Evolutionary conservation across 1,140 invertebrate species (phyloP).

Genomic region (Bombus turneri): DNA sequence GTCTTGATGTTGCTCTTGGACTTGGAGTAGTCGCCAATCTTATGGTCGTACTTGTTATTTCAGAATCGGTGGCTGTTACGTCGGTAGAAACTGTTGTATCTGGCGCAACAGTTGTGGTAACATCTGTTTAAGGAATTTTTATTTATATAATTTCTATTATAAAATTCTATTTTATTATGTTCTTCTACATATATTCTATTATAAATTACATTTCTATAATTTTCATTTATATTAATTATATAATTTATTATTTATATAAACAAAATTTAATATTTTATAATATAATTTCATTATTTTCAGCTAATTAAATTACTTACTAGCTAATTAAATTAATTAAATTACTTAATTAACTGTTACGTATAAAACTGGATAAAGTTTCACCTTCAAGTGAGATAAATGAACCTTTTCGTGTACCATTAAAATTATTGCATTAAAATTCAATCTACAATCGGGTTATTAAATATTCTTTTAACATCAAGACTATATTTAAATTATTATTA

Average conservation of each 20-base stretch:
- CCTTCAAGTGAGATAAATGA: background rate
- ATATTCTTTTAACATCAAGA: background rate
- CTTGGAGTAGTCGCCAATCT: background rate
- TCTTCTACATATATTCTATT: too few relatives aligned
- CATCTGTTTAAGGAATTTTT: background rate
- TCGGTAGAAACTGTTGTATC: constrained; percentile 20
- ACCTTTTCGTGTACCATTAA: background rate
- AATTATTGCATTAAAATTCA: background rate
- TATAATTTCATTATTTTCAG: too few relatives aligned
- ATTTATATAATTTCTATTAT: too few relatives aligned
- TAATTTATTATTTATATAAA: too few relatives aligned
- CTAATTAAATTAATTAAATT: background rate
- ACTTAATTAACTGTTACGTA: background rate
- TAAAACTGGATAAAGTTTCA: too few relatives aligned
- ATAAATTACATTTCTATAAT: too few relatives aligned
- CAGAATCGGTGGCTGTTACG: background rate
- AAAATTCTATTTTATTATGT: too few relatives aligned
- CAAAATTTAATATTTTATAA: too few relatives aligned
- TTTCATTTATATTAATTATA: too few relatives aligned
- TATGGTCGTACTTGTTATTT: background rate
- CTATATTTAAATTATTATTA: background rate
- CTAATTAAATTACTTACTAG: too few relatives aligned
- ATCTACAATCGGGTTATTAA: background rate
- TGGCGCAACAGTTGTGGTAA: constrained; percentile 13
- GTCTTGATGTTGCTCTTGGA: constrained; percentile 23